Evolutionary conservation across 2,888 invertebrate genomes (phyloP), one percentile per base, ranked within the genome.

Genomic region (Hemaris fuciformis): DNA sequence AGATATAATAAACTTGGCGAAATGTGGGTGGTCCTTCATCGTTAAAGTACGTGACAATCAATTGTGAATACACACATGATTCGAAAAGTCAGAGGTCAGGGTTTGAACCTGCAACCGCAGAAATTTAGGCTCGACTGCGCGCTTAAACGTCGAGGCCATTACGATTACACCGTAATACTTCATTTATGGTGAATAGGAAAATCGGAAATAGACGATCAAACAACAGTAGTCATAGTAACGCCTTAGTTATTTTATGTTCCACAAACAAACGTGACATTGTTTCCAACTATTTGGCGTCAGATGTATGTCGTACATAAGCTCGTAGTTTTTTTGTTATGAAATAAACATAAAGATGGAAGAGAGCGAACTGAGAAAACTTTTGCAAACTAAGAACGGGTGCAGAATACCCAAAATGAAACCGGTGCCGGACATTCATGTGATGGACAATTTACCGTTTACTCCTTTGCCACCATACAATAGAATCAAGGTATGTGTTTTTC

Each of bases 331-430:
- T 5, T 22, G 23, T 8, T 23, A 13, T 57, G 48, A 63, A 5
- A 61, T 62, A 53, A 61, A 43, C 59, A 42, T 3, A 23, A 75
- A 67, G 67, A 92, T 92, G 92, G 79, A 92, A 42, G 92, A 91
- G 65, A 84, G 89, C 27, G 90, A 93, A 46, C 64, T 93, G 25
- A 81, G 89, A 45, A 91, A 88, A 69, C 76, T 93, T 5, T 71
- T 92, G 65, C 83, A 81, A 63, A 89, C 92, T 56, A 93, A 91
- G 76, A 88, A 90, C 81, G 89, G 90, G 20, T 89, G 92, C 66
- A 78, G 86, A 22, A 74, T 92, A 7, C 93, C 92, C 6, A 68
- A 70, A 18, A 85, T 93, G 89, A 70, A 70, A 31, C 90, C 91
- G 0, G 74, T 90, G 58, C 93, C 93, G 0, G 88, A 93, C 66